phyloP scores from a whole-genome alignment of 2,888 invertebrate species.

The Diarsia brunnea region DNA sequence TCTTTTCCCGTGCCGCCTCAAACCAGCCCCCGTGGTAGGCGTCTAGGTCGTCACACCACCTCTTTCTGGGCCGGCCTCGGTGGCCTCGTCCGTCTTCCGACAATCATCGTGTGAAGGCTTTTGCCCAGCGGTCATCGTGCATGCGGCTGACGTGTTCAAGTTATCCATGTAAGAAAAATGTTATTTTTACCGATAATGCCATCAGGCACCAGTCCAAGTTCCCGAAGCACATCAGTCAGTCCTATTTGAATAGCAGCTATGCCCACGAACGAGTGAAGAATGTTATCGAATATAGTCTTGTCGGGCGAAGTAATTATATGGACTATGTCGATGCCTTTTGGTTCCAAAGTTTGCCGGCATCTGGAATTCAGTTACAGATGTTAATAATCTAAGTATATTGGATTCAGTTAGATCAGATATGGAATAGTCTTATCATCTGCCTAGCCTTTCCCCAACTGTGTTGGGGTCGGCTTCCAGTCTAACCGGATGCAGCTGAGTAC shows the following conservation, averaged over 20 bases:
- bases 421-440: too few relatives aligned
- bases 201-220: constrained; percentile 33
- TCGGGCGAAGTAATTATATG: constrained; percentile 92
- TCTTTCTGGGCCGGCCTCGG: too few relatives aligned
- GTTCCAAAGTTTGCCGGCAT: constrained; percentile 90
- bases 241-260: constrained; percentile 92
- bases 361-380: constrained; percentile 65
- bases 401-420: not conserved
- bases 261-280: constrained; percentile 80
- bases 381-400: not conserved
- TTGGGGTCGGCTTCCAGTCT: too few relatives aligned
- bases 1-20: too few relatives aligned
- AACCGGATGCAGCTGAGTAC: too few relatives aligned
- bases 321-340: constrained; percentile 92
- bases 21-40: too few relatives aligned
- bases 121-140: too few relatives aligned
- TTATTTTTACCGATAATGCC: constrained; percentile 29
- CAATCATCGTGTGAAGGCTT: too few relatives aligned
- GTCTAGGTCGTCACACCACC: too few relatives aligned
- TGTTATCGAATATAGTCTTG: constrained; percentile 89
- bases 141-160: not conserved
- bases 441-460: too few relatives aligned
- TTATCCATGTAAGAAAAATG: not conserved
- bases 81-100: too few relatives aligned
- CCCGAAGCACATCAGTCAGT: constrained; percentile 27